Percentiles rank a stretch among this genome's conserved stretches.
phyloP scores from a whole-genome alignment of 2,113 vertebrate genomes.

The Anthoscopus minutus region DNA sequence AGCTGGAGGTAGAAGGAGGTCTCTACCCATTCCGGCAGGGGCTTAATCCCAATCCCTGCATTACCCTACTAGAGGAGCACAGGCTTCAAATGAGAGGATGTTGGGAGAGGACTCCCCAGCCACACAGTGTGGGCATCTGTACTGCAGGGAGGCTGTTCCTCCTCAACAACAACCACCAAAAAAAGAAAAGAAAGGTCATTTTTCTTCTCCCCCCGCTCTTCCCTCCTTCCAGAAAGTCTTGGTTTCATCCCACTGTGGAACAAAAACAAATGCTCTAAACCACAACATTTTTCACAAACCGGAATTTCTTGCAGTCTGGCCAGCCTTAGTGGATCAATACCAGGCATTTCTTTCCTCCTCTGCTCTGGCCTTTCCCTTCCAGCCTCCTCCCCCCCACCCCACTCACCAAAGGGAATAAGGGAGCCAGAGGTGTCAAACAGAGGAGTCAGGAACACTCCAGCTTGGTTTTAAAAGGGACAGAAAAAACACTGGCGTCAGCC shows the following conservation, averaged over 20 bases:
- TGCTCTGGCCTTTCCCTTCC: slow-evolving; percentile 48
- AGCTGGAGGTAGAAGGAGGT: not conserved
- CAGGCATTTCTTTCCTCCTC: slow-evolving; percentile 51
- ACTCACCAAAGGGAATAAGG: slow-evolving; percentile 17
- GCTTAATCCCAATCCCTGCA: not conserved
- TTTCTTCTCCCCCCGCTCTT: not conserved
- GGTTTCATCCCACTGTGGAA: slow-evolving; percentile 58
- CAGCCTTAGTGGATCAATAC: slow-evolving; percentile 49
- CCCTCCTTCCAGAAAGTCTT: slow-evolving; percentile 43
- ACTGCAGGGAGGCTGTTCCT: not conserved
- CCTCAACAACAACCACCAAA: not conserved
- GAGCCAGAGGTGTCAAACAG: not conserved
- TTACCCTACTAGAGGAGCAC: not conserved
- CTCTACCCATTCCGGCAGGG: not conserved
- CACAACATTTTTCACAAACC: slow-evolving; percentile 59
- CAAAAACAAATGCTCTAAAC: slow-evolving; percentile 62
- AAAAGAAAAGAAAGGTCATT: not conserved
- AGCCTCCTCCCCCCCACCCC: not conserved
- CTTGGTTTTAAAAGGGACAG: slow-evolving; percentile 44
- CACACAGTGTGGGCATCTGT: not conserved
- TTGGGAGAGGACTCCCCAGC: not conserved
- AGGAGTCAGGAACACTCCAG: not conserved
- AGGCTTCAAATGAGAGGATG: not conserved
- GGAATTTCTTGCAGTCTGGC: slow-evolving; percentile 62
- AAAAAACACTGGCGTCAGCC: slow-evolving; percentile 23